A percentile compares a stretch with the other conserved stretches of the same genome.
These are phyloP conservation scores for Hypomecis punctinalis DNA, from an alignment of 2,888 invertebrate genomes.

Conservation along the genomic window DNA sequence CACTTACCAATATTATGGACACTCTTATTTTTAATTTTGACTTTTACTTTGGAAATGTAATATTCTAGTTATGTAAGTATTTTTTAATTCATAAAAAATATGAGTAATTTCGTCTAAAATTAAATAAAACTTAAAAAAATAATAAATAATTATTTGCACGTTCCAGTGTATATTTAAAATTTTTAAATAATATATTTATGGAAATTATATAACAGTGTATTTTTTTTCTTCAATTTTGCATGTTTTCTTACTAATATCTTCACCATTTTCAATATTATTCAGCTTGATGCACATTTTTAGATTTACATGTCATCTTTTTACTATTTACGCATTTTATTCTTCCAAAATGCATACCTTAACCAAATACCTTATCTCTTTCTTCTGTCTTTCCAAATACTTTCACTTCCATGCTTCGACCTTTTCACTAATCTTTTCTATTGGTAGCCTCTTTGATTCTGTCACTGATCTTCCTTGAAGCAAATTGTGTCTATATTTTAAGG, in stretches of 20 bases:
- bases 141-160: no score
- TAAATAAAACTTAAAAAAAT: not conserved
- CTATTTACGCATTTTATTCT: slow-evolving; percentile 5
- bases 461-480: slow-evolving; percentile 2
- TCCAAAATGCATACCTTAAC: not conserved
- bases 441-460: not conserved
- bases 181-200: not conserved
- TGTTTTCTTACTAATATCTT: slow-evolving; percentile 21
- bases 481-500: not conserved
- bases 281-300: slow-evolving; percentile 24
- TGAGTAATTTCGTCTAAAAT: not conserved
- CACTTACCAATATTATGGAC: not conserved
- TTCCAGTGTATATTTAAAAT: no score
- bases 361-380: not conserved
- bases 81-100: not conserved
- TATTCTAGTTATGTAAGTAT: not conserved
- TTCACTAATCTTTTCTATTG: not conserved
- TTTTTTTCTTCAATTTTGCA: slow-evolving; percentile 16
- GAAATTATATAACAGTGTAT: not conserved
- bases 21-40: not conserved
- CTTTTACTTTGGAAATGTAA: not conserved
- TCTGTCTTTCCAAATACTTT: not conserved
- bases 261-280: slow-evolving; percentile 14
- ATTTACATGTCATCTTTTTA: slow-evolving; percentile 17
- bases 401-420: not conserved